Conservation (phyloP, 2,113 vertebrate species). For the Semnornis frantzii region DNA sequence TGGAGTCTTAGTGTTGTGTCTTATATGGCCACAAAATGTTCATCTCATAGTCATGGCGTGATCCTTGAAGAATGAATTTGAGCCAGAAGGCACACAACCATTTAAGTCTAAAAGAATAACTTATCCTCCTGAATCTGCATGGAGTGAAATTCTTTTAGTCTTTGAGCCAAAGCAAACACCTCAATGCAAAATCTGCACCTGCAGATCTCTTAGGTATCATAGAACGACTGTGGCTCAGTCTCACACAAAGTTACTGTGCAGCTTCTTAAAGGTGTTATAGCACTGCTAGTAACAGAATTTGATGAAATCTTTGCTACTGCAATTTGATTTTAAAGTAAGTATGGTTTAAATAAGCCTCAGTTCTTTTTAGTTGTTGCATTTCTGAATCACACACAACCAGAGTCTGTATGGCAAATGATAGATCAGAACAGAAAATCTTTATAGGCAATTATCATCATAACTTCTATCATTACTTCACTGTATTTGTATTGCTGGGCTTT, state of each 20-base stretch:
- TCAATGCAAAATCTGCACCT: not conserved
- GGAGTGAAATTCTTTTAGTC: not conserved
- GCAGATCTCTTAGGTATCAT: not conserved
- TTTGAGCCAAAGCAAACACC: not conserved
- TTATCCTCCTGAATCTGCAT: not conserved
- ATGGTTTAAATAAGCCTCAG: not conserved
- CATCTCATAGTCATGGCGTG: not conserved
- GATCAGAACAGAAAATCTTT: not conserved
- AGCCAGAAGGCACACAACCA: not conserved
- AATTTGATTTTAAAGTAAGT: not conserved
- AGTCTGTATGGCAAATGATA: not conserved
- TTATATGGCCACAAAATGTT: not conserved
- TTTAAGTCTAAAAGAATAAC: slow-evolving; percentile 14
- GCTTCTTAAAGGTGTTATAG: not conserved
- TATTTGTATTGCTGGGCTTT: not conserved
- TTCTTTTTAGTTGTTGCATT: not conserved
- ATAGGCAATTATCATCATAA: not conserved
- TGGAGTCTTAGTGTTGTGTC: accelerated
- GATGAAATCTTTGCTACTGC: not conserved
- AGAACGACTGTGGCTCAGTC: not conserved
- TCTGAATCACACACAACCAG: not conserved
- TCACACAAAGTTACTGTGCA: not conserved
- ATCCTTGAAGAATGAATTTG: not conserved
- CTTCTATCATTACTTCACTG: not conserved
- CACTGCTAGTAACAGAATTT: not conserved